Evolutionary conservation across 1,140 invertebrate genomes (phyloP), one percentile per base, ranked within the genome.

Genomic region (Hormaphis cornu): DNA sequence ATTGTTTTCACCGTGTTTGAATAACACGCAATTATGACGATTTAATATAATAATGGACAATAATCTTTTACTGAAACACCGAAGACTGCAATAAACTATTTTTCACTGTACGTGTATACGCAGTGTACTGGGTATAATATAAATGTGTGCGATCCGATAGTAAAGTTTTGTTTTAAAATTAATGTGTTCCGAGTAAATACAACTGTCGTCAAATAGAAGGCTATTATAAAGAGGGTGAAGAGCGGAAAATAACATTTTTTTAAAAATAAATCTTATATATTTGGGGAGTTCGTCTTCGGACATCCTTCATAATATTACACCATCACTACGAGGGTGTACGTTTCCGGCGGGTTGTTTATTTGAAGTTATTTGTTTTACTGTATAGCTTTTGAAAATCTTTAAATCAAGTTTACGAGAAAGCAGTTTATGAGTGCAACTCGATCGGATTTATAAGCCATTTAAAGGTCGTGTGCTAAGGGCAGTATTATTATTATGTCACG

Each of bases 331-430:
- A 42, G 54, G 20, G 54, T 35, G 20, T 37, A 22, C 20, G 16
- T 61, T 44, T 61, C 58, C 58, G 58, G 58, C 40, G 58, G 58
- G 44, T 61, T 61, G 40, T 61, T 61, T 61, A 61, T 61, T 61
- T 26, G 42, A 30, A 61, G 61, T 46, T 33, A 48, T 66, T 66
- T 66, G 42, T 66, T 66, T 66, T 58, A 22, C 61, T 44, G 42
- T n/a, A n/a, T n/a, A 58, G 54, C 54, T 58, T 40, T 58, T 58
- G 54, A 58, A 66, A 66, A 66, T 66, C 61, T 66, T 66, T 48
- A 66, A 66, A 66, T 66, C 61, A 35, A 48, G 28, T 66, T 66
- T 66, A 66, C 33, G 61, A 35, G 44, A 10, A 66, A 48, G 50
- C 44, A 24, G 61, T 66, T 66, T 66, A 66, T 48, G 61, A 66